Conservation (phyloP, 2,113 vertebrate species). For the Ascaphus truei region DNA sequence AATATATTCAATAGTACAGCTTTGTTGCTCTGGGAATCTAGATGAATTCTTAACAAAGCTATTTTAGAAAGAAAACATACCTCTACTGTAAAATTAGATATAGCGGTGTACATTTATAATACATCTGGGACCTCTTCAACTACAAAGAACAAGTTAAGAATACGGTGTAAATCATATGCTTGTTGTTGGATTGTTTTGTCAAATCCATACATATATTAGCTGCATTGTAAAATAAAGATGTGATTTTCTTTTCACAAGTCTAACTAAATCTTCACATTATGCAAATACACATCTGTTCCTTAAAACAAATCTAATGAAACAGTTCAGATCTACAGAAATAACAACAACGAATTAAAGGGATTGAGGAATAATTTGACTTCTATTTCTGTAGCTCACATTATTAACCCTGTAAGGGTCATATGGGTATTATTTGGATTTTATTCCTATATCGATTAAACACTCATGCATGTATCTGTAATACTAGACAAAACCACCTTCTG, state of each 20-base stretch:
- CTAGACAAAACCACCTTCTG: too few relatives aligned
- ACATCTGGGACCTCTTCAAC: conserved; percentile 40
- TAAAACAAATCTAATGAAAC: conserved; percentile 50
- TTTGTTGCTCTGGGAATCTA: conserved; percentile 40
- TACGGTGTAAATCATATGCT: conserved; percentile 53
- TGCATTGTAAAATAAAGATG: conserved; percentile 48
- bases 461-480: too few relatives aligned
- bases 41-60: conserved; percentile 41
- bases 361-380: conserved; percentile 46
- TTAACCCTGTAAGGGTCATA: background rate
- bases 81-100: conserved; percentile 47
- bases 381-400: conserved; percentile 30
- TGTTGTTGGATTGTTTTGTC: conserved; percentile 50
- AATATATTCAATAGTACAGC: conserved; percentile 34
- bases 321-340: conserved; percentile 45
- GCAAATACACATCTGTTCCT: conserved; percentile 62
- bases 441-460: too few relatives aligned
- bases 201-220: conserved; percentile 54
- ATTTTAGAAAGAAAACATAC: conserved; percentile 22
- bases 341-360: conserved; percentile 46
- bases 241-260: conserved; percentile 53
- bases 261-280: conserved; percentile 59
- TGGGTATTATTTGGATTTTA: too few relatives aligned
- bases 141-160: conserved; percentile 42
- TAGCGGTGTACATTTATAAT: conserved; percentile 43